Percentiles rank a stretch among this genome's conserved stretches.
phyloP scores from a whole-genome alignment of 2,113 vertebrate genomes.

The Sinocyclocheilus maitianheensis region DNA sequence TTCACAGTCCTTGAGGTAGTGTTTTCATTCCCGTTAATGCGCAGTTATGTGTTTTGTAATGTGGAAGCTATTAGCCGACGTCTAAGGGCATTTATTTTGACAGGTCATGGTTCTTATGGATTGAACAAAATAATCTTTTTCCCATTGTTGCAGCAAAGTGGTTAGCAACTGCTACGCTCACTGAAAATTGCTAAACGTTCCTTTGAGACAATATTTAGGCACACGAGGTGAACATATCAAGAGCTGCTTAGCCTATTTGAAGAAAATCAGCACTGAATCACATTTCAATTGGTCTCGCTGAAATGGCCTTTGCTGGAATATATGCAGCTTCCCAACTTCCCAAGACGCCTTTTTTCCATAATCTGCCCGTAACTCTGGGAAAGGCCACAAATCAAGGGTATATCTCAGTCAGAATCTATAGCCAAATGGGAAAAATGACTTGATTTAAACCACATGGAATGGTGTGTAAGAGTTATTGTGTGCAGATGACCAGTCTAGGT shows the following conservation, averaged over 20 bases:
- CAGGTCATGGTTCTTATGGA: conserved; percentile 31
- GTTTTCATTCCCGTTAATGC: conserved; percentile 23
- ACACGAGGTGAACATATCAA: not conserved
- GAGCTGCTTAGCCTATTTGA: not conserved
- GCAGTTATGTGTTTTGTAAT: conserved; percentile 26
- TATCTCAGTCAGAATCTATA: conserved; percentile 13
- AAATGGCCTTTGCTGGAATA: not conserved
- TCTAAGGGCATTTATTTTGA: conserved; percentile 45
- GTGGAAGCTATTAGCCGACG: conserved; percentile 45
- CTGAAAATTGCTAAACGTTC: conserved; percentile 14
- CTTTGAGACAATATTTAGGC: not conserved
- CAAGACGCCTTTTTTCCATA: not conserved
- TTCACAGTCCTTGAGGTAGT: not conserved
- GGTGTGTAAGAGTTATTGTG: conserved; percentile 31
- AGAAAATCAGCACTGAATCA: not conserved
- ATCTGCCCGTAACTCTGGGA: not conserved
- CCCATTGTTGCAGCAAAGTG: not conserved
- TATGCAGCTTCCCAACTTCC: conserved; percentile 18
- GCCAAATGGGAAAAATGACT: not conserved
- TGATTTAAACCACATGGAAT: conserved; percentile 28
- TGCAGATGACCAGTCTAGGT: not conserved
- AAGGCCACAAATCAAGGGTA: conserved; percentile 36
- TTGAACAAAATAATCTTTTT: conserved; percentile 1
- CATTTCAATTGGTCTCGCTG: not conserved
- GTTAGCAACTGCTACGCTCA: not conserved